Evolutionary conservation across 2,888 invertebrate species (phyloP), one percentile per base, ranked within the genome.

Genomic region (Nomada fabriciana): DNA sequence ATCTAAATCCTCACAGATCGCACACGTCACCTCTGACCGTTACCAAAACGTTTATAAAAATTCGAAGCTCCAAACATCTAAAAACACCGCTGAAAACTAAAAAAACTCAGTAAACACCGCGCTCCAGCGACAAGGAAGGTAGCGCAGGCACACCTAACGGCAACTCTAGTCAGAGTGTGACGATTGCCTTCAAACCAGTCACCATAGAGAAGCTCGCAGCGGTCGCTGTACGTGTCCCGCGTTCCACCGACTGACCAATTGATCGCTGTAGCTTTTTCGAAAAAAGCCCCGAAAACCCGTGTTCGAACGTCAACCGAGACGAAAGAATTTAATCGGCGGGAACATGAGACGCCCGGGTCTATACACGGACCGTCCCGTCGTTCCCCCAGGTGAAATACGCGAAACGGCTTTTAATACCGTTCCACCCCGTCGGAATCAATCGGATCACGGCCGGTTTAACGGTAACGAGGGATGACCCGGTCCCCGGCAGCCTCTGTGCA

Each of bases 391-490:
- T 75, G 52, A 65, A 67, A 70, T 74, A 74, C 52, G 57, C 50
- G 63, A 67, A 73, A 77, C 67, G 72, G 77, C 70, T 74, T 77
- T 81, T 82, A 81, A 81, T 74, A 57, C 74, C 73, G 78, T 74
- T 60, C 52, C 60, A 65, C 29, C 47, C 13, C 13, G 43, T 29
- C 68, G 57, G 53, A 82, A 82, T 77, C 68, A 68, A 78, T 78
- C 61, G 53, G 53, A 78, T 78, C 68, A 55, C 78, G 43, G 57
- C n/a, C 10, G 18, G 47, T 64, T 70, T 65, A 79, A 79, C 29
- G 69, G 42, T 79, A 86, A 86, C 84, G 78, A 86, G 78, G 64
- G 71, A 69, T 47, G 65, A 74, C 74, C 86, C 42, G 74, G 69
- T 74, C 72, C 64, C 36, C 67, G 29, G 55, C 82, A 82, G 71